Evolutionary conservation across 2,113 vertebrate species (phyloP).

Genomic region (Cephalopterus ornatus): DNA sequence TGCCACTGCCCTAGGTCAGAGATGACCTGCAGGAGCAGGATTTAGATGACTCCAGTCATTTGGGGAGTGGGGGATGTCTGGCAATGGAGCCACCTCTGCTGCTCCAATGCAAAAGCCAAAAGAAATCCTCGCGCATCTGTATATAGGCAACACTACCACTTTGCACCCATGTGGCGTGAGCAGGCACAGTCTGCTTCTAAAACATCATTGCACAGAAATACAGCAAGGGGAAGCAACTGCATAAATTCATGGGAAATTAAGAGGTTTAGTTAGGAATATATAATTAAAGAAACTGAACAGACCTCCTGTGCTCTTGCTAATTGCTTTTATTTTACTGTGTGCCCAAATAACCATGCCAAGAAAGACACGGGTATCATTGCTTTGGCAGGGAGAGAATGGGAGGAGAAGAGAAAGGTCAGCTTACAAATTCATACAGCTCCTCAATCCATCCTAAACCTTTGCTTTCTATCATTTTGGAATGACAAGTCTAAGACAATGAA

Average conservation of each 20-base stretch:
- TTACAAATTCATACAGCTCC: background rate
- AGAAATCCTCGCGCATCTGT: accelerated
- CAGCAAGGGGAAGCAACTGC: background rate
- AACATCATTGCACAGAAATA: background rate
- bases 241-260: background rate
- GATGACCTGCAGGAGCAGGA: background rate
- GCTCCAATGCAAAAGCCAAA: background rate
- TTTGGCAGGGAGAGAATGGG: background rate
- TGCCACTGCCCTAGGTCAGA: background rate
- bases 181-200: background rate
- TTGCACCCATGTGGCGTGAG: background rate
- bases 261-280: background rate
- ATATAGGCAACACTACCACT: background rate
- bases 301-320: background rate
- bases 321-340: background rate
- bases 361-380: background rate
- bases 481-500: background rate
- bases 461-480: background rate
- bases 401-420: background rate
- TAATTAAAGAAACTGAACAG: background rate
- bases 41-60: background rate
- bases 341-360: background rate
- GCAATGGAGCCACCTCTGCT: background rate
- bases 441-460: background rate
- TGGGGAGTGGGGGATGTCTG: background rate